phyloP scores from a whole-genome alignment of 2,888 invertebrate genomes.

The Drosophila robusta region DNA sequence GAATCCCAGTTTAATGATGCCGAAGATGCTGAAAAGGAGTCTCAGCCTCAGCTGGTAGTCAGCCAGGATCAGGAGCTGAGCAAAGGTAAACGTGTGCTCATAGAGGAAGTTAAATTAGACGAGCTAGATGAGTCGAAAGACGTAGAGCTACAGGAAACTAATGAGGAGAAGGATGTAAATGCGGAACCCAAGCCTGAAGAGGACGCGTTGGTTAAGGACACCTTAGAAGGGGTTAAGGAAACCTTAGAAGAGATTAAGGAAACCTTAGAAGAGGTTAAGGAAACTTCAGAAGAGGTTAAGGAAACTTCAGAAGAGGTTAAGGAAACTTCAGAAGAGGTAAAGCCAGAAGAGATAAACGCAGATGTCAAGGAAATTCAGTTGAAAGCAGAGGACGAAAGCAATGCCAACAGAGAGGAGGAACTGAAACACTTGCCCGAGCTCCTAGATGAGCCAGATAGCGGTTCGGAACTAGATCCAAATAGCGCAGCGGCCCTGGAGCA shows the following conservation, averaged over 20 bases:
- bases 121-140: not conserved
- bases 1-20: constrained; percentile 27
- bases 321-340: too few species aligned
- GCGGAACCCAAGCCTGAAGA: not conserved
- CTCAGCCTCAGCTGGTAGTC: not conserved
- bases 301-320: too few species aligned
- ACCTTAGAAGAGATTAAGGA: too few species aligned
- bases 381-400: not conserved
- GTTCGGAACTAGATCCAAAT: constrained; percentile 33
- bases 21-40: not conserved
- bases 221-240: too few species aligned
- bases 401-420: not conserved
- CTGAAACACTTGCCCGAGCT: not conserved
- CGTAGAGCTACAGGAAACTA: not conserved
- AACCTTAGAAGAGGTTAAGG: too few species aligned
- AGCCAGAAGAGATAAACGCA: too few species aligned
- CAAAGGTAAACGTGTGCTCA: constrained; percentile 27
- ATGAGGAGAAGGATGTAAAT: not conserved
- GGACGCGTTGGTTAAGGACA: too few species aligned
- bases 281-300: not conserved
- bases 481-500: constrained; percentile 21
- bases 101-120: constrained; percentile 39
- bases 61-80: not conserved
- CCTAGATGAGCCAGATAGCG: constrained; percentile 14
- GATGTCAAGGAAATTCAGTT: not conserved